Conservation (phyloP, 2,797 vertebrate species). For the Gorsachius magnificus region DNA sequence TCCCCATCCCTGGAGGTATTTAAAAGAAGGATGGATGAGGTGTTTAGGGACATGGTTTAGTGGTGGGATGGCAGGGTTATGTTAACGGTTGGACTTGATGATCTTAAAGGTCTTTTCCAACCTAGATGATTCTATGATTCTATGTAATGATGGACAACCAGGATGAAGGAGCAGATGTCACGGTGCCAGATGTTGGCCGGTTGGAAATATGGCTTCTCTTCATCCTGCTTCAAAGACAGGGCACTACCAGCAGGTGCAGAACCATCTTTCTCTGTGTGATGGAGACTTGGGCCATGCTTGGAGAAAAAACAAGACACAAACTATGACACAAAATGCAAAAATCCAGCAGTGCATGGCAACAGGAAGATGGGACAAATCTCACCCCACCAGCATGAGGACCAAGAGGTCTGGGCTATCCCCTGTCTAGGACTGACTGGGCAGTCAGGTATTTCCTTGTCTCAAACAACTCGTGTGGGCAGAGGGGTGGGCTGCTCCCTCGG, state of each 20-base stretch:
- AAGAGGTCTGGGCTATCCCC: neutral
- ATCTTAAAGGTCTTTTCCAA: too few relatives aligned
- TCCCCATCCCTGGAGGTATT: too few relatives aligned
- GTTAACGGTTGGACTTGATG: too few relatives aligned
- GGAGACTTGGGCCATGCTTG: accelerated
- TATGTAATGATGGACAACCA: neutral
- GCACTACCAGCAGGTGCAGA: neutral
- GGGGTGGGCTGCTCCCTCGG: too few relatives aligned
- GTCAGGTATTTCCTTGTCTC: too few relatives aligned
- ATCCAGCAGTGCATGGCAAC: accelerated
- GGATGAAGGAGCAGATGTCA: neutral
- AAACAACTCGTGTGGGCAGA: too few relatives aligned
- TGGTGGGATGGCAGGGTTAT: too few relatives aligned
- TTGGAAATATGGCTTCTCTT: neutral
- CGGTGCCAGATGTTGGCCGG: accelerated
- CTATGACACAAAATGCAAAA: neutral
- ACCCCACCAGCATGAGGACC: neutral
- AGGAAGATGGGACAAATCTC: neutral
- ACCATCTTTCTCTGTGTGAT: accelerated
- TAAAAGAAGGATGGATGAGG: too few relatives aligned
- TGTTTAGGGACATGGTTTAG: too few relatives aligned
- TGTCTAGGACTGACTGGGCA: too few relatives aligned
- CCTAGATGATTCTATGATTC: too few relatives aligned
- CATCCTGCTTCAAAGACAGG: neutral
- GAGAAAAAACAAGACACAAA: neutral